phyloP scores from a whole-genome alignment of 2,888 invertebrate genomes.

The Frankliniella fusca region DNA sequence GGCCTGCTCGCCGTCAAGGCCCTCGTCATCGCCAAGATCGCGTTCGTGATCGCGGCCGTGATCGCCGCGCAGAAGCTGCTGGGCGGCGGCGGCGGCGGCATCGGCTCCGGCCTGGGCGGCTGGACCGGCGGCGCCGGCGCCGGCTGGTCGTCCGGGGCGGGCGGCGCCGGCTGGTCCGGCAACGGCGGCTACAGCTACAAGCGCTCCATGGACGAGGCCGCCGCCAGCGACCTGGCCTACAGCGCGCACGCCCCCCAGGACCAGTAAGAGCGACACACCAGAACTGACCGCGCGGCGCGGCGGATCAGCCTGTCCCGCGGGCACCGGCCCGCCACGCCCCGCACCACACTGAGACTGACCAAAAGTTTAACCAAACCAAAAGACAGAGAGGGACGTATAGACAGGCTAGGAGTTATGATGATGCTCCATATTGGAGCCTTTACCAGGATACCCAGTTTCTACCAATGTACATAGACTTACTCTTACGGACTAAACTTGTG shows the following conservation, averaged over 20 bases:
- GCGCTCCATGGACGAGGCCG: constrained; percentile 50
- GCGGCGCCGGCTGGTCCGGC: constrained; percentile 45
- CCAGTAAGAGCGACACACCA: background rate
- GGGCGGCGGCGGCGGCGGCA: constrained; percentile 50
- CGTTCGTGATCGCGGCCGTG: constrained; percentile 67
- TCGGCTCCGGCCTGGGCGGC: constrained; percentile 41
- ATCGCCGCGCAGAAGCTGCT: constrained; percentile 65
- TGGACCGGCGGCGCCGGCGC: constrained; percentile 38
- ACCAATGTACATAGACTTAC: constrained; percentile 5
- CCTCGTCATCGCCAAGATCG: constrained; percentile 70
- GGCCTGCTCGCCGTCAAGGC: constrained; percentile 72
- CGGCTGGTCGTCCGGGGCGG: constrained; percentile 41
- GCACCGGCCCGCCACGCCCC: background rate
- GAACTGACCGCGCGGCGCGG: background rate
- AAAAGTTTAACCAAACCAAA: background rate
- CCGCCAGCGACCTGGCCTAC: constrained; percentile 68
- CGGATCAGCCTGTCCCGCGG: background rate
- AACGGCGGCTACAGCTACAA: constrained; percentile 50
- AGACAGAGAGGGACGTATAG: constrained; percentile 2
- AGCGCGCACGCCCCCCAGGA: constrained; percentile 56
- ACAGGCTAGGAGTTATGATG: background rate
- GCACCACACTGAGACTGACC: constrained; percentile 12
- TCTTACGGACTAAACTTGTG: constrained; percentile 5
- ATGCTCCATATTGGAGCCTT: constrained; percentile 23
- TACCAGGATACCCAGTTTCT: background rate